Evolutionary conservation across 2,888 invertebrate species (phyloP).

Genomic region (Dugesia japonica): DNA sequence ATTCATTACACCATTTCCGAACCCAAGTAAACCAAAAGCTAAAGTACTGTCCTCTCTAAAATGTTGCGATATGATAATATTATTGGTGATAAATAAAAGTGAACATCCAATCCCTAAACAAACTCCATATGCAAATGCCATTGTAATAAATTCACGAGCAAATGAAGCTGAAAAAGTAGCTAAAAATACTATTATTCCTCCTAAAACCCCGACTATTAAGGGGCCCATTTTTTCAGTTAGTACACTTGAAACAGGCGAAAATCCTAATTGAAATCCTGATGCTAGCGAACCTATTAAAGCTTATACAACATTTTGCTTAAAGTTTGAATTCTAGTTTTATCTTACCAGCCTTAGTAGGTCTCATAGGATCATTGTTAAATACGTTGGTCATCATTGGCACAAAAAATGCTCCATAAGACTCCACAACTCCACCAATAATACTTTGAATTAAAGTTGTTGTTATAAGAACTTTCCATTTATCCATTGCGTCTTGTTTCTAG

Average conservation of each 20-base stretch:
- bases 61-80: background rate
- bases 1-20: conserved; percentile 10
- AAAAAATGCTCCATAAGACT: background rate
- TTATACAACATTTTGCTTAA: background rate
- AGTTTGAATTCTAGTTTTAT: background rate
- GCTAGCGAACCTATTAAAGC: background rate
- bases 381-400: background rate
- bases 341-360: background rate
- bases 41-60: background rate
- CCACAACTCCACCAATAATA: background rate
- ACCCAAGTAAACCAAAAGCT: background rate
- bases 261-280: conserved; percentile 1
- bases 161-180: background rate
- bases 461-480: background rate
- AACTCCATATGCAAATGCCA: background rate
- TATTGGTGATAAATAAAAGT: background rate
- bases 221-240: background rate
- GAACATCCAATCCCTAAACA: conserved; percentile 6
- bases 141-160: background rate
- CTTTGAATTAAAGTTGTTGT: conserved; percentile 6
- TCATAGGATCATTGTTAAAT: background rate
- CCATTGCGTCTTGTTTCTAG: background rate
- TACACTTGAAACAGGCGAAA: background rate
- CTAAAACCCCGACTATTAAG: background rate
- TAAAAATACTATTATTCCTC: background rate